Evolutionary conservation across 2,113 vertebrate species (phyloP), one percentile per base, ranked within the genome.

Genomic region (Corythaixoides concolor): DNA sequence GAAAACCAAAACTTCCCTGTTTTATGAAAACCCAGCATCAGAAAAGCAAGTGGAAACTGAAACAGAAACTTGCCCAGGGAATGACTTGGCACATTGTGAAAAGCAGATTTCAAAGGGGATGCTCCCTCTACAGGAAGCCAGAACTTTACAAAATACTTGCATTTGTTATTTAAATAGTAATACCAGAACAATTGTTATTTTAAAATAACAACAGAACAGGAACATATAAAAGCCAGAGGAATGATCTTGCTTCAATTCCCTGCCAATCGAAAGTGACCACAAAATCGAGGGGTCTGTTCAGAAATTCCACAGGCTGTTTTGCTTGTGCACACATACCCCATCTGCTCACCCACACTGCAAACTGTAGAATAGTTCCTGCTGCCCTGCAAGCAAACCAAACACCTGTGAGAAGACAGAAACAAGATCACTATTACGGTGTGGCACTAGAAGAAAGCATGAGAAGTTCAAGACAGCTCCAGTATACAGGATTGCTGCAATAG

Each of bases 21-120:
- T 79, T 59, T 16, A 49, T 50, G 9, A 69, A 89, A 93, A 92
- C 4, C 1, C 28, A 47, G 35, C n/a, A 24, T 53, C 62, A 93
- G 79, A 84, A 86, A 74, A 45, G 49, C 9, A 72, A 94, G 11
- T 14, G 47, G 70, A 91, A 97, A 94, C 8, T 15, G 83, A 97
- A 97, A 94, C 58, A 30, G 90, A 88, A 97, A 89, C 58, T 85
- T 63, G 9, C 43, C 3, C 7, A 11, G 35, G 22, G 64, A 94
- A 92, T 95, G 91, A 95, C 83, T 90, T 15, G 7, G 37, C 83
- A 85, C 27, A 0, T 63, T 94, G 63, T 72, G 22, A 70, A 78
- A 77, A 80, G 53, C 50, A 66, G 45, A 43, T 84, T 84, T 37
- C 50, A 74, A 91, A 89, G 19, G 20, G 37, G 47, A 78, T 86